These are phyloP conservation scores for Drosophila aldrichi DNA, from an alignment of 2,888 invertebrate species.

Conservation along the genomic window DNA sequence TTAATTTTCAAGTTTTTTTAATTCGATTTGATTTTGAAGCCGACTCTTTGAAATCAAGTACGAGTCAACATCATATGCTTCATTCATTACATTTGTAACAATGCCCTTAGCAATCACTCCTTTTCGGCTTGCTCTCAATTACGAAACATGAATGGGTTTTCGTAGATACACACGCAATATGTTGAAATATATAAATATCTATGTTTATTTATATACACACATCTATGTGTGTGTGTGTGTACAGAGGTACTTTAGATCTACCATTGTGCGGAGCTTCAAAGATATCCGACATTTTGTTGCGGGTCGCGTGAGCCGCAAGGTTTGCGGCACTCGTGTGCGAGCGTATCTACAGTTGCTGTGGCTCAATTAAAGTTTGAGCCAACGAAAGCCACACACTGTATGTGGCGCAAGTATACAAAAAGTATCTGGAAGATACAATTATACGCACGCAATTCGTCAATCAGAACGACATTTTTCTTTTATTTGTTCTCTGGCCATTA, in stretches of 20 bases:
- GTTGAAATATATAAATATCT: slow-evolving; percentile 16
- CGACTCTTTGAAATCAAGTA: not conserved
- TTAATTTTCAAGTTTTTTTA: not conserved
- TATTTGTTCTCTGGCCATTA: slow-evolving; percentile 78
- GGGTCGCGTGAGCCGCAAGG: slow-evolving; percentile 63
- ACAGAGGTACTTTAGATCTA: slow-evolving; percentile 16
- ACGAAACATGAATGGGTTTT: slow-evolving; percentile 60
- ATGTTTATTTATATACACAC: not conserved
- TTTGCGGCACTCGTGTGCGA: slow-evolving; percentile 51
- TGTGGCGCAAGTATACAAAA: slow-evolving; percentile 77
- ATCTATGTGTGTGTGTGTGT: not conserved
- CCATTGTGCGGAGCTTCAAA: slow-evolving; percentile 62
- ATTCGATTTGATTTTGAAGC: not conserved
- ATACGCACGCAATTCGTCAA: slow-evolving; percentile 85
- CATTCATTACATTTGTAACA: slow-evolving; percentile 22
- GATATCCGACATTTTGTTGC: slow-evolving; percentile 73
- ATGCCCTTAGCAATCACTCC: slow-evolving; percentile 29
- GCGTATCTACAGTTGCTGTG: slow-evolving; percentile 72
- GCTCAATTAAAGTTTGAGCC: slow-evolving; percentile 70
- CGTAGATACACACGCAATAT: slow-evolving; percentile 49
- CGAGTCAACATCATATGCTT: slow-evolving; percentile 10
- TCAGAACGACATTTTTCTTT: slow-evolving; percentile 84
- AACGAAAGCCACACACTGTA: slow-evolving; percentile 49
- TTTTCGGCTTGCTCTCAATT: slow-evolving; percentile 48
- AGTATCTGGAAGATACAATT: slow-evolving; percentile 83